Base-by-base conservation (phyloP, 2,888 invertebrate genomes). In the Pimpla rufipes region DNA sequence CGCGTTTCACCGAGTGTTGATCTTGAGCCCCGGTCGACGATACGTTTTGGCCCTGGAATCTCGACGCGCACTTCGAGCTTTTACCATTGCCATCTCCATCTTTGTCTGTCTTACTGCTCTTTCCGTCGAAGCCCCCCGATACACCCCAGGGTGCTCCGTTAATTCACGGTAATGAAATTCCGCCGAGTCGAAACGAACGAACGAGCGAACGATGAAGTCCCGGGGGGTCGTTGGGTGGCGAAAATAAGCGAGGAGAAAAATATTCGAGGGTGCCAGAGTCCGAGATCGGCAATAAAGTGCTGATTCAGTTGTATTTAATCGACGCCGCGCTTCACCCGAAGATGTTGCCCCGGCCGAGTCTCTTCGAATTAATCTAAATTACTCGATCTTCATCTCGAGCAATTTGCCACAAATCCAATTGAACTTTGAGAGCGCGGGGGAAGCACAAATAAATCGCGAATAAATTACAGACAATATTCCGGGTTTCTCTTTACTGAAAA, bases 151-250 rank as follows among this genome's bases (percentile, higher is more conserved):
- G 59, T 45, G 52, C 64, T 55, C 55, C 68, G 70, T 82, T 75
- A 70, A 79, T 76, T 71, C 66, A 50, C 64, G 79, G 35, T 83
- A 75, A 79, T 83, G 68, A 79, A 83, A 76, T 83, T 83, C 57
- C 66, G 18, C 70, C 59, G 50, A 42, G n/a, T 40, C 50, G 50
- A 79, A 35, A 50, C 57, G 62, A 71, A 50, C 47, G 62, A 71
- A 50, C 47, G 35, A 76, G 52, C 42, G n/a, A 29, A 13, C 78
- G 78, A 45, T 45, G 45, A 23, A 64, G 37, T 21, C 13, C 18
- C 21, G 29, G 29, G 29, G 29, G 29, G 5, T 29, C 3, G 5
- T 3, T 3, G 29, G 23, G 29, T 16, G 40, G n/a, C 42, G 47
- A 59, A 40, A 71, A 70, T 78, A 35, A 29, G 13, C 57, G 10